phyloP scores from a whole-genome alignment of 2,888 invertebrate genomes.

The Drosophila meridiana region DNA sequence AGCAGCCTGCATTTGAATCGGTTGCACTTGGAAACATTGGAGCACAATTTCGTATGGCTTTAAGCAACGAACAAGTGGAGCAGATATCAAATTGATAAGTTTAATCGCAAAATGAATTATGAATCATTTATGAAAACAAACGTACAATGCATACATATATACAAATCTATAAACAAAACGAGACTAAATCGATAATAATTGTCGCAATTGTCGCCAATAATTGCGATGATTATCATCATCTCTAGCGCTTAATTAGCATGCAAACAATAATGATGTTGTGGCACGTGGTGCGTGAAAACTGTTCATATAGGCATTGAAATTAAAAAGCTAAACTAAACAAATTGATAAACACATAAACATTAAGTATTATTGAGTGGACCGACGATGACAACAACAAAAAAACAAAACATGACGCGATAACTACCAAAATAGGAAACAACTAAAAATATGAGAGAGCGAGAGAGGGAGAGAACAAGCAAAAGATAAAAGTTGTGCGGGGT shows the following conservation, averaged over 20 bases:
- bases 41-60: background rate
- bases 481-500: slow-evolving; percentile 47
- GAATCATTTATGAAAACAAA: background rate
- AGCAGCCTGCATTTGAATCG: background rate
- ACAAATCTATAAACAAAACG: background rate
- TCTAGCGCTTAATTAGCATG: slow-evolving; percentile 42
- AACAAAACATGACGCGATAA: slow-evolving; percentile 59
- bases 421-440: slow-evolving; percentile 68
- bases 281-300: slow-evolving; percentile 63
- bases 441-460: slow-evolving; percentile 11
- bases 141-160: no score
- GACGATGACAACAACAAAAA: slow-evolving; percentile 42
- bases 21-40: no score
- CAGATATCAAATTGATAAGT: background rate
- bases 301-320: slow-evolving; percentile 38
- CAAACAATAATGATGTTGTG: slow-evolving; percentile 28
- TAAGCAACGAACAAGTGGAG: background rate
- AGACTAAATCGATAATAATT: slow-evolving; percentile 2
- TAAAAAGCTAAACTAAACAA: slow-evolving; percentile 49
- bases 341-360: slow-evolving; percentile 57
- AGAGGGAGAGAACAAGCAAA: slow-evolving; percentile 17
- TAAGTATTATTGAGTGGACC: slow-evolving; percentile 30
- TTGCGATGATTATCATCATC: slow-evolving; percentile 12
- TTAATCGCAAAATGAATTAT: background rate
- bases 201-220: background rate